Evolutionary conservation across 2,888 invertebrate genomes (phyloP), one percentile per base, ranked within the genome.

Genomic region (Loripinus fragilis): DNA sequence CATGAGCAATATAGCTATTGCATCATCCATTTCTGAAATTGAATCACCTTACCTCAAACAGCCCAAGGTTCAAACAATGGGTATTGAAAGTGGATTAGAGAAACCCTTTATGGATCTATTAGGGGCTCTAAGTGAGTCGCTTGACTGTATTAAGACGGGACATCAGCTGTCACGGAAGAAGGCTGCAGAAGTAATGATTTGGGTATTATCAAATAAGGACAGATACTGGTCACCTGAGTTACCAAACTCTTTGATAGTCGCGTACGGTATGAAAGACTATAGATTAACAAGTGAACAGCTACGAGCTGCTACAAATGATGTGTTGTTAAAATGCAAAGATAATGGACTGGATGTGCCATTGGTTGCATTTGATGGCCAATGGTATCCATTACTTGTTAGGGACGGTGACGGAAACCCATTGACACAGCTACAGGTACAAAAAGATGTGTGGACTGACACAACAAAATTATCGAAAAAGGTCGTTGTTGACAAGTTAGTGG

Each of bases 261-360:
- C 74, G 33, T 78, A 67, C 45, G 78, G 74, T n/a, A 30, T 75
- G n/a, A 78, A 78, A 48, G 74, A 70, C 17, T 78, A 80, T 48
- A 80, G 66, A 30, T 55, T 80, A 8, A 41, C 75, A 28, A 28
- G 68, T 15, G 28, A n/a, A 0, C 23, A 38, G n/a, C 23, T 79
- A 1, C 64, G 80, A 25, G 38, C 67, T 10, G 65, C 70, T 55
- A 48, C n/a, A 7, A 55, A 80, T 17, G 48, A 45, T 52, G 69
- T 80, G 12, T 25, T 80, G 10, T 5, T 28, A 42, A 28, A 67
- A 30, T 79, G 79, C 70, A 30, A 1, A 28, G 33, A 75, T 17
- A 38, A 48, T 28, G 80, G 76, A 15, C 17, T 76, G 1, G 38
- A 80, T 1, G 41, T 76, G 0, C 72, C 69, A 2, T 23, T 72